Evolutionary conservation across 92 coral and sea anemone species (phyloP), one percentile per base, ranked within the genome.

Genomic region (Porites cylindrica): DNA sequence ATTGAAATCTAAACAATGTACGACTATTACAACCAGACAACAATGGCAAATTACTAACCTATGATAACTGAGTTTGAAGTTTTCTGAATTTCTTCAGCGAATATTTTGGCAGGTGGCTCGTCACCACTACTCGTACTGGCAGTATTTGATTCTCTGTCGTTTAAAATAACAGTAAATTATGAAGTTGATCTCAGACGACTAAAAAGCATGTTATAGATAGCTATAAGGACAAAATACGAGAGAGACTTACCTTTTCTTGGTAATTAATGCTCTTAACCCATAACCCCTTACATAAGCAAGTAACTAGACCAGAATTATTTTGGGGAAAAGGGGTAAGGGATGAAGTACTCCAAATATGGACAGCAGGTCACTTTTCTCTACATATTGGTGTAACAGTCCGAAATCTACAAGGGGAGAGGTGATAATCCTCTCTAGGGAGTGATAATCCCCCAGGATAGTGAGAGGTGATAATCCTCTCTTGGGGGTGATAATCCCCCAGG

Each of bases 161-260:
- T 72, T 72, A 72, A 72, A 51, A 72, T 38, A 72, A 72, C 51
- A 72, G 62, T 72, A 72, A 72, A 72, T 72, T 72, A 72, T 72
- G 77, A 72, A 72, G 51, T 72, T 72, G 77, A 72, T 72, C 51
- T 72, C 77, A 72, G 77, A 47, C 20, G 77, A 72, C 77, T 72
- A 47, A 72, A 19, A 50, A 72, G 75, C 75, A 70, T 70, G 51
- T 70, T 24, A 70, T 70, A 29, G 75, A 70, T 29, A 70, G 77
- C 77, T 72, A 72, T 72, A 72, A 72, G 77, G 77, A 72, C 77
- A 72, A 72, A 72, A 72, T 14, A 72, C 77, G 77, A 72, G 77
- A 71, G 76, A 50, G 20, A 72, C 77, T 19, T 72, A 43, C 58
- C 77, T 72, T 72, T 43, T 72, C 77, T 72, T 72, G 3, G 77